Base-by-base conservation (phyloP, 2,888 invertebrate genomes). In the Drosophila mayaguana region DNA sequence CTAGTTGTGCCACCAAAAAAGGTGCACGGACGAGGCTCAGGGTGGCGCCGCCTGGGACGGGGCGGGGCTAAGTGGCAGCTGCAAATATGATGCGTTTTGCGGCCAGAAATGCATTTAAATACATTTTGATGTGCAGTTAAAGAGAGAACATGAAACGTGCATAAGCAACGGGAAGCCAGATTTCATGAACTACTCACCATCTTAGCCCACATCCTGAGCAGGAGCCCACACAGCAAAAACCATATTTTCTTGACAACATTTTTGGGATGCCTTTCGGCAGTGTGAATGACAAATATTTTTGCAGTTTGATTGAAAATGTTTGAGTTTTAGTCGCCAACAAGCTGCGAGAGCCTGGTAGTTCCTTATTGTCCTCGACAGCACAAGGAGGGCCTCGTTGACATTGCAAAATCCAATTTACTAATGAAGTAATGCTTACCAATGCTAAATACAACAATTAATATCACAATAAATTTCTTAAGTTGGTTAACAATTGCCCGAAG, bases 111-210 rank as follows among this genome's bases (percentile, higher is more conserved):
- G 81, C 81, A 76, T 86, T 88, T 83, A 86, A 88, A 86, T 88
- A 85, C 81, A 86, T 86, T 86, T 86, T 86, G 89, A 86, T 88
- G 86, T 86, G 76, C 89, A 77, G 84, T 77, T 88, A 78, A 86
- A 72, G 72, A 67, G 76, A 64, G 78, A 80, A 81, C 80, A 80
- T 63, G 70, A 68, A 83, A 88, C 83, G 80, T 85, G 75, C 73
- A 46, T 51, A 50, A 42, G 64, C 40, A 59, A 38, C 36, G 36
- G n/a, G 22, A 16, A 5, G 51, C 53, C 11, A 11, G 8, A 18
- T 34, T 16, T 20, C 34, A 34, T 51, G 20, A 36, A 34, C 18
- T 20, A 14, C 14, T 18, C 32, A 9, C 32, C 42, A 69, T 69
- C 63, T 32, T 32, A 32, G n/a, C 32, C 32, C 2, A 7, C 9